These are phyloP conservation scores for Jacana jacana DNA, from an alignment of 2,113 vertebrate species.

Conservation along the genomic window DNA sequence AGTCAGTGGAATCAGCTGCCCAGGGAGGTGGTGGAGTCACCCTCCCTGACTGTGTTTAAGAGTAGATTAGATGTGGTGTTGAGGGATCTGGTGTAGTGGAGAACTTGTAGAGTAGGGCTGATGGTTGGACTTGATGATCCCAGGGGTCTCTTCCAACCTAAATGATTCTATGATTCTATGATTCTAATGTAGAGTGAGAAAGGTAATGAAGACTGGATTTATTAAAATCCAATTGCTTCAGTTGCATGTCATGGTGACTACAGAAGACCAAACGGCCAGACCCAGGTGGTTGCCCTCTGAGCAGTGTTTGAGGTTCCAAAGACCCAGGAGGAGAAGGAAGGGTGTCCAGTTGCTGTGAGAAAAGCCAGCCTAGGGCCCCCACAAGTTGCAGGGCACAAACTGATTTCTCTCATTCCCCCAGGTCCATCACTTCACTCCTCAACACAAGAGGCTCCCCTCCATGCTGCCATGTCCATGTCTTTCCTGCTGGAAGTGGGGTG, in stretches of 20 bases:
- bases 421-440: neutral
- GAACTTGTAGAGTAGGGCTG: too few relatives aligned
- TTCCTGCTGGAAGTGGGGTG: neutral
- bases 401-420: neutral
- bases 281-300: neutral
- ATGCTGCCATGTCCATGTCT: neutral
- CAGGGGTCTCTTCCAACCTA: too few relatives aligned
- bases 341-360: neutral
- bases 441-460: rapidly evolving
- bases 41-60: too few relatives aligned
- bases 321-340: neutral
- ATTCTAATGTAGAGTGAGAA: neutral
- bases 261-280: neutral
- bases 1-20: too few relatives aligned
- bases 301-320: neutral
- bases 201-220: neutral
- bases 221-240: neutral
- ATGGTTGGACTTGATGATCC: too few relatives aligned
- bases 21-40: too few relatives aligned
- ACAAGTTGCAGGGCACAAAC: rapidly evolving
- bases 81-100: too few relatives aligned
- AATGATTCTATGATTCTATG: too few relatives aligned
- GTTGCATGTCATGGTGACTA: neutral
- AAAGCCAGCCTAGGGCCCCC: neutral
- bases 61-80: too few relatives aligned